Conservation (phyloP, 2,797 vertebrate genomes). For the Falco concolor region DNA sequence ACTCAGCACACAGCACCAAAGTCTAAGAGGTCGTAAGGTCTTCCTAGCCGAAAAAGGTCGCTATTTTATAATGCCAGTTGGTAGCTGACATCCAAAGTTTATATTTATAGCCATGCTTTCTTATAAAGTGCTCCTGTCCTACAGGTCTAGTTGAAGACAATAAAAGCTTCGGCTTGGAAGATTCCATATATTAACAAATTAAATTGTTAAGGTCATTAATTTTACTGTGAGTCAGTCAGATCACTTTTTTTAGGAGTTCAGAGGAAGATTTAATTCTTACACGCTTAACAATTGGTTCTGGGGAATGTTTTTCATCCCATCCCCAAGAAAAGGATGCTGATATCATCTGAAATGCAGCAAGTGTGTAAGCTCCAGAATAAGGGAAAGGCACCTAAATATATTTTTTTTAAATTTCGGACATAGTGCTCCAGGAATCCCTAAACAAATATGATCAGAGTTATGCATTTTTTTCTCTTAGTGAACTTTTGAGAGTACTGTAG, state of each 20-base stretch:
- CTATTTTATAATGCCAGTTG: conserved; percentile 20
- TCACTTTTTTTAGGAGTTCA: not conserved
- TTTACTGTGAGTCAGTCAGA: not conserved
- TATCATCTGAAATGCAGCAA: not conserved
- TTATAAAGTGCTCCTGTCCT: not conserved
- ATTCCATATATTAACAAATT: not conserved
- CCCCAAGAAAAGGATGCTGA: not conserved
- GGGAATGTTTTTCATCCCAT: not conserved
- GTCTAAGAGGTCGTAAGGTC: not conserved
- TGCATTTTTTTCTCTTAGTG: not conserved
- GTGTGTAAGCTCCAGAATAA: not conserved
- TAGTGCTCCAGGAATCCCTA: not conserved
- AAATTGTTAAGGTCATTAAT: not conserved
- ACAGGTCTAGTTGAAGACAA: not conserved
- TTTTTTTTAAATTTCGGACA: not conserved
- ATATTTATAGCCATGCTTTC: not conserved
- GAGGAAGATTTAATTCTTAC: not conserved
- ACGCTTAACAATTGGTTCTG: not conserved
- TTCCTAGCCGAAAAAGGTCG: not conserved
- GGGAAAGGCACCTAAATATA: not conserved
- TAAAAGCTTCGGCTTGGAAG: not conserved
- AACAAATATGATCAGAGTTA: not conserved
- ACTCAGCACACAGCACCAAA: not conserved
- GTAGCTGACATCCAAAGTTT: conserved; percentile 15
- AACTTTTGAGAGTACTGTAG: not conserved